Percentiles rank a stretch among this genome's conserved stretches.
phyloP scores from a whole-genome alignment of 2,888 invertebrate species.

The Colletes collaris region DNA sequence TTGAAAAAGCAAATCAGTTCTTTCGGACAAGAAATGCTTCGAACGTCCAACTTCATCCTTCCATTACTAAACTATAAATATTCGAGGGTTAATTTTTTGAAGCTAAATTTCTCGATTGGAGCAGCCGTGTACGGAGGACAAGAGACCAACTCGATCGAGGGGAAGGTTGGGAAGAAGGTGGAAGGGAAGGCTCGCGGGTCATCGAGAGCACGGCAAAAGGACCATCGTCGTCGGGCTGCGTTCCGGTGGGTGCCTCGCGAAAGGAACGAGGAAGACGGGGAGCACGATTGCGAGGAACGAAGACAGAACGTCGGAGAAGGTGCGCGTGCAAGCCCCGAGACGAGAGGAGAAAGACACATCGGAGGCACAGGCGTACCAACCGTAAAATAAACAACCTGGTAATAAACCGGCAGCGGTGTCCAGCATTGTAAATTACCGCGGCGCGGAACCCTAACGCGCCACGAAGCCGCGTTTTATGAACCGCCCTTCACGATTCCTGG shows the following conservation, averaged over 20 bases:
- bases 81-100: too few species aligned
- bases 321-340: constrained; percentile 9
- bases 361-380: constrained; percentile 62
- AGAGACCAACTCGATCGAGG: constrained; percentile 54
- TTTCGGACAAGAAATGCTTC: too few species aligned
- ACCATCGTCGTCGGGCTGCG: constrained; percentile 55
- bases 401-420: constrained; percentile 78
- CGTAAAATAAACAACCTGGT: constrained; percentile 75
- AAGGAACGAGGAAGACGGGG: constrained; percentile 17
- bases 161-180: constrained; percentile 17
- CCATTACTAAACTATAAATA: too few species aligned
- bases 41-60: too few species aligned
- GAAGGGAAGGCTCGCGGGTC: constrained; percentile 55
- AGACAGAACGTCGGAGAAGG: constrained; percentile 6
- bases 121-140: constrained; percentile 28
- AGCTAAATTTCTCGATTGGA: too few species aligned
- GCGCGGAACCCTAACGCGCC: constrained; percentile 70
- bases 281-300: not conserved
- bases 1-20: too few species aligned
- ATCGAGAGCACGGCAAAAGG: constrained; percentile 63
- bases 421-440: constrained; percentile 78
- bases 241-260: constrained; percentile 53
- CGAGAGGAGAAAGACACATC: constrained; percentile 47
- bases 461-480: constrained; percentile 71
- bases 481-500: constrained; percentile 73